Percentiles rank a stretch among this genome's conserved stretches.
These are phyloP conservation scores for Reticulitermes speratus DNA, from an alignment of 1,140 invertebrate genomes.

Conservation along the genomic window DNA sequence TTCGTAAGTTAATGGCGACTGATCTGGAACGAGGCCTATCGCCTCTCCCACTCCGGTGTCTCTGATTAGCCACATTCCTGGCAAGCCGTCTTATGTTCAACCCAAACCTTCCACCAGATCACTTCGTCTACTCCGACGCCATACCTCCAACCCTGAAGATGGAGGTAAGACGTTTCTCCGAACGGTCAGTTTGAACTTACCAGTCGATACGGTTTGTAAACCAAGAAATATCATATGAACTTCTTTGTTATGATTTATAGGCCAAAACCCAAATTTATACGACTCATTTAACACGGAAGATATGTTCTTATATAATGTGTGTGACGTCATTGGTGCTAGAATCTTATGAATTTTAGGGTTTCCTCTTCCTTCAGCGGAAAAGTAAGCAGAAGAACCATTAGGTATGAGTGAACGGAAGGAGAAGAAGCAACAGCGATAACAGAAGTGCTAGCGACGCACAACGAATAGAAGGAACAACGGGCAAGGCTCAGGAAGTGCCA, in stretches of 20 bases:
- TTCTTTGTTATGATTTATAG: not conserved
- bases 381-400: slow-evolving; percentile 7
- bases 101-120: no score
- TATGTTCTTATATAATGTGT: not conserved
- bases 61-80: no score
- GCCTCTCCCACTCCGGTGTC: no score
- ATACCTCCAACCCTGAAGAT: no score
- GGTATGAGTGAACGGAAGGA: not conserved
- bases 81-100: no score
- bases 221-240: no score
- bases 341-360: not conserved
- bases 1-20: no score
- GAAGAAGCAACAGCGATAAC: not conserved
- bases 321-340: not conserved
- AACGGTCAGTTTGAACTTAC: no score
- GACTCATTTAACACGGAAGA: not conserved
- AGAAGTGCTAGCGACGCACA: not conserved
- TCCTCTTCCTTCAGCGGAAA: not conserved
- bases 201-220: no score
- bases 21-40: no score
- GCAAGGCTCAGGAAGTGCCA: slow-evolving; percentile 11
- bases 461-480: slow-evolving; percentile 5
- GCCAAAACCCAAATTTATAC: not conserved
- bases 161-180: no score
- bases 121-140: no score